Evolutionary conservation across 2,888 invertebrate genomes (phyloP).

Genomic region (Lasioglossum marginatum): DNA sequence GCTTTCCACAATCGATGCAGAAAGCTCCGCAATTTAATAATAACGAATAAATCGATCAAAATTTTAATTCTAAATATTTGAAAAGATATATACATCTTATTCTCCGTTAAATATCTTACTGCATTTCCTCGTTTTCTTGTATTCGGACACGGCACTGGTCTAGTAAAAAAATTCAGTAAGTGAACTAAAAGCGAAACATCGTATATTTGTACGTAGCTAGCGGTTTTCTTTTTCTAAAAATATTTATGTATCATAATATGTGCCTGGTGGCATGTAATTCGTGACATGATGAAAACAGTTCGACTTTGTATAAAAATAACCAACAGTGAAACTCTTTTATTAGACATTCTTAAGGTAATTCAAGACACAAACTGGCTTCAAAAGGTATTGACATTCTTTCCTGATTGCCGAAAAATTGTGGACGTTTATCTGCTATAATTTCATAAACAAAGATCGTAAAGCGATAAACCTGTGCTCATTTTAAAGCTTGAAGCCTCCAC

Average conservation of each 20-base stretch:
- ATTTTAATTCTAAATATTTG: neutral
- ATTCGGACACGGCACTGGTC: too few species aligned
- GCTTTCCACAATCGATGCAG: neutral
- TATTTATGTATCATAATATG: neutral
- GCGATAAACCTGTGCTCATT: neutral
- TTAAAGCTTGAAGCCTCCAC: neutral
- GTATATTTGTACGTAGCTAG: conserved; percentile 18
- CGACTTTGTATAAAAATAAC: neutral
- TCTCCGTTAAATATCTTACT: neutral
- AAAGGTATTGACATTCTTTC: neutral
- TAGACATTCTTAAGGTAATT: neutral
- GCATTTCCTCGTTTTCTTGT: neutral
- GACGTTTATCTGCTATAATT: neutral
- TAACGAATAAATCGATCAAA: neutral
- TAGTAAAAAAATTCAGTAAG: neutral
- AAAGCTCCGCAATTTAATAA: neutral
- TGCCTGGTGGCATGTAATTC: neutral
- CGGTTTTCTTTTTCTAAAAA: neutral
- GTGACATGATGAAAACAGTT: neutral
- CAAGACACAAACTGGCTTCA: neutral
- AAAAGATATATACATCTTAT: neutral
- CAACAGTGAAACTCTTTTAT: neutral
- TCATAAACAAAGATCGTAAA: neutral
- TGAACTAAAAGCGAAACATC: neutral
- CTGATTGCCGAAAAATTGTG: neutral